Evolutionary conservation across 2,113 vertebrate genomes (phyloP).

Genomic region (Tetrao urogallus): DNA sequence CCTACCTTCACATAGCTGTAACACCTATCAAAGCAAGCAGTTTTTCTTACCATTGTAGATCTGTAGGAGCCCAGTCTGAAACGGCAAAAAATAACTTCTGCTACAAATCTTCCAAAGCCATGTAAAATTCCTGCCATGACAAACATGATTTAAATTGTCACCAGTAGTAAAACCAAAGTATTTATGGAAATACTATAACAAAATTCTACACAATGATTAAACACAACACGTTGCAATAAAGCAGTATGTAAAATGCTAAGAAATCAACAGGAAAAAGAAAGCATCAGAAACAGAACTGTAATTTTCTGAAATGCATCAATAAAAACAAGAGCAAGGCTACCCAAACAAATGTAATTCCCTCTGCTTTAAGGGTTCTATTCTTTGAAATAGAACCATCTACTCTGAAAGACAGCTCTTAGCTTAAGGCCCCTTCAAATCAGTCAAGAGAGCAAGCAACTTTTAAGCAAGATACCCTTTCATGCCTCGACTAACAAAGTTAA

Average conservation of each 20-base stretch:
- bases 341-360: not conserved
- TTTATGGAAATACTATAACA: not conserved
- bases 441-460: not conserved
- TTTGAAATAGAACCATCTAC: not conserved
- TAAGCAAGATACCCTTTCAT: not conserved
- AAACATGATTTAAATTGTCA: constrained; percentile 5
- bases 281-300: not conserved
- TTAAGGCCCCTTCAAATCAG: not conserved
- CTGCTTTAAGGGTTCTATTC: not conserved
- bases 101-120: constrained; percentile 87
- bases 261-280: not conserved
- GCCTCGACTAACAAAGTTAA: not conserved
- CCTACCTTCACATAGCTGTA: not conserved
- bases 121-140: constrained; percentile 90
- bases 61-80: constrained; percentile 88
- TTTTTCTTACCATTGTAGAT: constrained; percentile 82
- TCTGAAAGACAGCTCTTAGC: not conserved
- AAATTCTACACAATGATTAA: not conserved
- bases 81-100: constrained; percentile 93
- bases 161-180: not conserved
- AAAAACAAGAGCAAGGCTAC: not conserved
- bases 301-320: not conserved
- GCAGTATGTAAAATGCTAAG: not conserved
- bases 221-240: not conserved
- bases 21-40: not conserved